Evolutionary conservation across 2,113 vertebrate genomes (phyloP), one percentile per base, ranked within the genome.

Genomic region (Megaleporinus macrocephalus): DNA sequence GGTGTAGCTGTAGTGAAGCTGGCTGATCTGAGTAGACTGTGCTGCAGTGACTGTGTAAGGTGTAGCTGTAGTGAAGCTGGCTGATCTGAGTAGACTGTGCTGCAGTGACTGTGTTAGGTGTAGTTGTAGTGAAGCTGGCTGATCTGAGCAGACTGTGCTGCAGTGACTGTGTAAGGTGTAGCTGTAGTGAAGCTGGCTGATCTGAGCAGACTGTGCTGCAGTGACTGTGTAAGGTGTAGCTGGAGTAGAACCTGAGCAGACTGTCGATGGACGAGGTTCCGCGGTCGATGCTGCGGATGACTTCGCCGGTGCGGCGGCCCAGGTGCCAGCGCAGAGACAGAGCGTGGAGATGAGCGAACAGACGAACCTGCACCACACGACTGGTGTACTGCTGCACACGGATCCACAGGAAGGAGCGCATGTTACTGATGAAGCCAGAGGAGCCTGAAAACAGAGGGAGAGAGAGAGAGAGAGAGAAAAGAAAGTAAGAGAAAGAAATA

Each of bases 351-450:
- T 99, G 98, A 63, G 92, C 91, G 3, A 98, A 98, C 61, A 99
- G 96, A 4, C 92, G 93, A 76, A 97, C 93, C 84, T 99, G 96
- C 47, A 99, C 94, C 81, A 91, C 89, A 0, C 95, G 92, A 41
- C 96, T 95, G 20, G 96, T 99, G 92, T 94, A 98, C 95, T 99
- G 98, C 92, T 99, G 98, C 75, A 99, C 98, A 0, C 91, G 93
- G 88, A 99, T 97, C 98, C 98, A 99, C 79, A 98, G 80, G 92
- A 99, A 99, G 0, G 95, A 93, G 26, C 97, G 96, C 16, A 97
- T 0, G 90, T 99, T 99, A 82, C 96, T 99, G 62, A 99, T 87
- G 0, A 99, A 99, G 36, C 98, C 98, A 0, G 95, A 92, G 30
- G 95, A 88, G 0, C 95, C 95, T 95, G 87, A 0, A 9, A 7